Evolutionary conservation across 2,113 vertebrate genomes (phyloP), one percentile per base, ranked within the genome.

Genomic region (Chionomys nivalis): DNA sequence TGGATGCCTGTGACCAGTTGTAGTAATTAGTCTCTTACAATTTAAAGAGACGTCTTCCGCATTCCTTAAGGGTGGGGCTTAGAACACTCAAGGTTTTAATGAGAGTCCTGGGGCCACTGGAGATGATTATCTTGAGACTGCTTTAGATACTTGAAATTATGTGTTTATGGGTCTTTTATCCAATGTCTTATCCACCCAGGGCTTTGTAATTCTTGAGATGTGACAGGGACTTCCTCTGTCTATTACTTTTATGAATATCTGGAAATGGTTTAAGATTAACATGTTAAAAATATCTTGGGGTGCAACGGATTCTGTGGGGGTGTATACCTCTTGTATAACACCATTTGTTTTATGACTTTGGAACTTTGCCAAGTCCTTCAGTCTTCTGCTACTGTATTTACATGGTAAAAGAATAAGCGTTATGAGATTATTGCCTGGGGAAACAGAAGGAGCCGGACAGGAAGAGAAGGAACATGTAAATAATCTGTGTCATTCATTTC

Each of bases 21-120:
- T 6, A 79, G 36, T 90, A 65, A 68, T 61, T 70, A 49, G 17
- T 81, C 33, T 68, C 63, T 58, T 58, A 70, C n/a, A 66, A 90
- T 2, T 78, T 78, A 87, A 78, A 14, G 31, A 2, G 66, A 21
- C 55, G 8, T 77, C 36, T 52, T 94, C 4, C 47, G 10, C n/a
- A n/a, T 76, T 97, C 12, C 10, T 88, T 92, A 73, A 24, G 33
- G 36, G 55, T 95, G 23, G 55, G 26, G 24, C 52, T 95, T 49
- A 92, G 52, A 66, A 73, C 10, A 13, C 42, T 75, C 10, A 81
- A 89, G 89, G 66, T 77, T 95, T 91, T 97, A 97, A 87, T 91
- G 90, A 96, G 81, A 66, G 7, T 93, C 52, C 42, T 86, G 36
- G 36, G 44, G 75, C 47, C 36, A 42, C 55, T 49, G 65, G 61